Evolutionary conservation across 2,113 vertebrate genomes (phyloP).

Genomic region (Eidolon helvum): DNA sequence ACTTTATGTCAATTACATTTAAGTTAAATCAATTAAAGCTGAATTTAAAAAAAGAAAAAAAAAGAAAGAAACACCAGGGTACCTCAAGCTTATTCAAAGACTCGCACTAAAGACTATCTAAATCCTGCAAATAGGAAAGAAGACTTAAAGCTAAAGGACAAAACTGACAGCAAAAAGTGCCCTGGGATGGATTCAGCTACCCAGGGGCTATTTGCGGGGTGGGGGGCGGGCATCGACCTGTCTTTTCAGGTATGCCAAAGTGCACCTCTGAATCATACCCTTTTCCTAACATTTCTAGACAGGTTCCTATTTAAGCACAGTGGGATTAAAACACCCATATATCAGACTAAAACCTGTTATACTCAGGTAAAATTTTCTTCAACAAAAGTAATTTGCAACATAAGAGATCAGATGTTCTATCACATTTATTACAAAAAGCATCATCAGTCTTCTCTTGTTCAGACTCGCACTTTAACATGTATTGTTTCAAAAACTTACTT

Average conservation of each 20-base stretch:
- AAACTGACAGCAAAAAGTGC: not conserved
- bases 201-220: not conserved
- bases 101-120: not conserved
- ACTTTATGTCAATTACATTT: not conserved
- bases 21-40: not conserved
- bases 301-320: slow-evolving; percentile 61
- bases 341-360: slow-evolving; percentile 2
- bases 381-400: slow-evolving; percentile 24
- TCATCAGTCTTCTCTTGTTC: slow-evolving; percentile 25
- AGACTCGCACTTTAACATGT: not conserved
- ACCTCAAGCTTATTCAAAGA: not conserved
- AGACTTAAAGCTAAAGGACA: not conserved
- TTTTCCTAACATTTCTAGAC: not conserved
- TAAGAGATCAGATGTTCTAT: slow-evolving; percentile 2
- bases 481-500: slow-evolving; percentile 88
- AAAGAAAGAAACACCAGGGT: not conserved
- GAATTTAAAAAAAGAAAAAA: not conserved
- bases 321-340: not conserved
- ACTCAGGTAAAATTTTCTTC: not conserved
- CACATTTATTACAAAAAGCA: slow-evolving; percentile 45
- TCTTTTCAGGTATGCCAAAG: not conserved
- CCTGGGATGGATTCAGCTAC: not conserved
- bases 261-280: not conserved
- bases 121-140: not conserved
- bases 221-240: not conserved